Conservation (phyloP, 2,888 invertebrate genomes). For the Cylindroiulus punctatus region DNA sequence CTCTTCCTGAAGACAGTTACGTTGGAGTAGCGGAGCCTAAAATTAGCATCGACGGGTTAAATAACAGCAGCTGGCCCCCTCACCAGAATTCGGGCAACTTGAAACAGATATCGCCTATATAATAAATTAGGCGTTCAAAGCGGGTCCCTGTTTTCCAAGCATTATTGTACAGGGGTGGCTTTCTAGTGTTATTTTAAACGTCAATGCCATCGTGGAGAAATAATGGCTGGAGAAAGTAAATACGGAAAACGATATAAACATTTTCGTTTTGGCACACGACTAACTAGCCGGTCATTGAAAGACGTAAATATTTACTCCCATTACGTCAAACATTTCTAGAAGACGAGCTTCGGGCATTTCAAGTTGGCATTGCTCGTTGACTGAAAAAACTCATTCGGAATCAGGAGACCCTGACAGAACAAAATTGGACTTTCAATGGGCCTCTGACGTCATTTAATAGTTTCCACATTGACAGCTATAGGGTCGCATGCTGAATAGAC, state of each 20-base stretch:
- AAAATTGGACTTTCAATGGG: not conserved
- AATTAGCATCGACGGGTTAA: constrained; percentile 29
- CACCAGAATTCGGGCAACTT: constrained; percentile 31
- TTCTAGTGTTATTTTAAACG: not conserved
- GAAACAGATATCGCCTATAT: constrained; percentile 4
- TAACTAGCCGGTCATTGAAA: constrained; percentile 16
- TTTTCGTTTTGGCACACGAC: not conserved
- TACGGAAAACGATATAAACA: constrained; percentile 8
- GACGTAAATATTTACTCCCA: constrained; percentile 8
- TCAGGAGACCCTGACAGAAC: not conserved
- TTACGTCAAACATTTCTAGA: not conserved
- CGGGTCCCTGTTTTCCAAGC: not conserved
- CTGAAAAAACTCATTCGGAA: not conserved
- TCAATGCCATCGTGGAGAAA: constrained; percentile 15
- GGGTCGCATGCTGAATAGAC: not conserved
- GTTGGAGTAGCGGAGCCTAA: not conserved
- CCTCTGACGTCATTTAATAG: too few relatives aligned
- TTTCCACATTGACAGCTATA: not conserved
- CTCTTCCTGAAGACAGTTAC: constrained; percentile 3
- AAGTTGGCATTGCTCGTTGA: not conserved
- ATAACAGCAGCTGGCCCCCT: constrained; percentile 34
- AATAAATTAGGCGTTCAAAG: not conserved
- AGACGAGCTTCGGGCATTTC: not conserved
- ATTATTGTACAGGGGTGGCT: not conserved
- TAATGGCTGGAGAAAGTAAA: not conserved